Evolutionary conservation across 2,888 invertebrate genomes (phyloP), one percentile per base, ranked within the genome.

Genomic region (Linyphia triangularis): DNA sequence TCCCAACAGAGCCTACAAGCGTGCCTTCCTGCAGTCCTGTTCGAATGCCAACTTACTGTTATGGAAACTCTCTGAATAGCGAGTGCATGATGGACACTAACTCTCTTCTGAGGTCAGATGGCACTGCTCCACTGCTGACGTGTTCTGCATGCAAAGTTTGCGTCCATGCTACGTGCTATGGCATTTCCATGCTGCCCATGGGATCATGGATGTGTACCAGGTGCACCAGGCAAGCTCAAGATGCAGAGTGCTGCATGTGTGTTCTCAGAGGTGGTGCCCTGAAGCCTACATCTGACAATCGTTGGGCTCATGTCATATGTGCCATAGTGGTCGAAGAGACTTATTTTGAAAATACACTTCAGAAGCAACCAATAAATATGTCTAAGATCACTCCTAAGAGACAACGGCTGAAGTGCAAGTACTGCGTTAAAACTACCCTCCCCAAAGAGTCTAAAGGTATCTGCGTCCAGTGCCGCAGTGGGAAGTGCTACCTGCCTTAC

Each of bases 121-220:
- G 92, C 1, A 90, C 91, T 3, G 93, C 93, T 79, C 91, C 91
- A 28, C 92, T 95, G 30, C 91, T 95, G 10, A 93, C 93, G n/a
- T 95, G 95, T 91, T 92, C 93, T 40, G 92, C 93, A 63, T 95
- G 95, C 91, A 92, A 93, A 89, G 93, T 95, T 9, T 94, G 94
- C 89, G 95, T 95, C 13, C 95, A 95, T 91, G 94, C 94, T 1
- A 78, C 86, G 22, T 91, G 91, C 65, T 91, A 91, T 78, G 91
- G 91, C 19, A 83, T 90, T 28, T 65, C 79, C 1, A 67, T 77
- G 63, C 43, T 85, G 24, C 83, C 85, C 7, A 57, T 78, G 28
- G 82, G 79, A 9, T 33, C 88, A 9, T 91, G 91, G 91, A 79
- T 37, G n/a, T 91, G 91, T 78, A 89, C 89, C 28, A 75, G 90